phyloP scores from a whole-genome alignment of 1,140 invertebrate species.

The Metaphire vulgaris region DNA sequence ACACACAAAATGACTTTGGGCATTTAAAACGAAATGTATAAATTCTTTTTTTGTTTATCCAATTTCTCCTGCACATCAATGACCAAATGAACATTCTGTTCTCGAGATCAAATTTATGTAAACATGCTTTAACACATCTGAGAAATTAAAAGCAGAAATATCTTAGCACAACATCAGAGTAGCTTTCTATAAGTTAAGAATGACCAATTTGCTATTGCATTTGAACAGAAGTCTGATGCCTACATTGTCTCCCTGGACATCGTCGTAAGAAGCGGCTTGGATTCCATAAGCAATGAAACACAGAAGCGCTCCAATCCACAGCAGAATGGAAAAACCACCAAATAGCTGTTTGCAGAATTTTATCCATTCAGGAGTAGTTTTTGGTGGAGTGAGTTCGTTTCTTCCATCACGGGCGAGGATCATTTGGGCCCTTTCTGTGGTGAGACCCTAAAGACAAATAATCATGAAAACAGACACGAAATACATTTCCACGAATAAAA shows the following conservation, averaged over 20 bases:
- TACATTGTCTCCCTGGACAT: too few relatives aligned
- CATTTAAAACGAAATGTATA: slow-evolving; percentile 54
- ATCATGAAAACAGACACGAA: too few relatives aligned
- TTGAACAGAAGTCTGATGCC: too few relatives aligned
- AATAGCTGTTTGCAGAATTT: slow-evolving; percentile 97
- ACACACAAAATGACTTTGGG: slow-evolving; percentile 51
- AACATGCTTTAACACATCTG: too few relatives aligned
- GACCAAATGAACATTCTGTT: slow-evolving; percentile 53
- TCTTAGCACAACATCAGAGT: too few relatives aligned
- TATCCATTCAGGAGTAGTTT: slow-evolving; percentile 93
- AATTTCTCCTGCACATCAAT: slow-evolving; percentile 49
- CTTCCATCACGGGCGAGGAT: slow-evolving; percentile 87
- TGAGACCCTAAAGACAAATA: too few relatives aligned
- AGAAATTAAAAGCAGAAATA: too few relatives aligned
- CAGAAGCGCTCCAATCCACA: too few relatives aligned
- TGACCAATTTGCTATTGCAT: too few relatives aligned
- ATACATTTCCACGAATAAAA: too few relatives aligned
- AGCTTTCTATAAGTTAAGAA: too few relatives aligned
- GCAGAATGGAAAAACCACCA: slow-evolving; percentile 90
- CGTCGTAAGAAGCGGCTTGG: slow-evolving; percentile 74
- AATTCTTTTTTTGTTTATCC: slow-evolving; percentile 50
- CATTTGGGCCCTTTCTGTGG: slow-evolving; percentile 84
- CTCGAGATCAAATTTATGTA: too few relatives aligned
- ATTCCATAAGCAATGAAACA: slow-evolving; percentile 96
- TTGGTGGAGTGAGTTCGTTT: slow-evolving; percentile 84